These are phyloP conservation scores for Heterodera carotae DNA, from an alignment of 1,140 invertebrate genomes.

Conservation along the genomic window DNA sequence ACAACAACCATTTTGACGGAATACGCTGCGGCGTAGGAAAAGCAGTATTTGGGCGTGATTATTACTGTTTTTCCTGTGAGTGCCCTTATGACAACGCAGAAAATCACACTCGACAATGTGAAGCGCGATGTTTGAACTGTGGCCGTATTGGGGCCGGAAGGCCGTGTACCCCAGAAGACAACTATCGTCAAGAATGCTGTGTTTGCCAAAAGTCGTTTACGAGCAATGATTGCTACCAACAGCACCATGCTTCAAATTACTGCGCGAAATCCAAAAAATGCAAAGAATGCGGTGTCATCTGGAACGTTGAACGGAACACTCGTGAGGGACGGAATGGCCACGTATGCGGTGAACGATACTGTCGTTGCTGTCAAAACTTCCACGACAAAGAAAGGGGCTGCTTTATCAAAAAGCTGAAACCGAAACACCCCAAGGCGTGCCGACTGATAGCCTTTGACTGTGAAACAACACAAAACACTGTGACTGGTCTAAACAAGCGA, in stretches of 20 bases:
- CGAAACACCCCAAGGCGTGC: neutral
- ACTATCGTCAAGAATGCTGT: neutral
- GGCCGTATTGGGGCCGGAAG: neutral
- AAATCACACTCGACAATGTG: neutral
- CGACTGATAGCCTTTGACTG: conserved; percentile 3
- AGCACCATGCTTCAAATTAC: neutral
- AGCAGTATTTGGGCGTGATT: conserved; percentile 9
- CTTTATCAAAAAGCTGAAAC: neutral
- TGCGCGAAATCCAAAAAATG: neutral
- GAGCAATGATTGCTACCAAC: neutral
- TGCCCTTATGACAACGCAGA: neutral
- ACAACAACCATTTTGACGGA: neutral
- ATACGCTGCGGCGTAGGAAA: neutral
- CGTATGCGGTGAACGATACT: neutral
- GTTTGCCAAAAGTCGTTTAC: neutral
- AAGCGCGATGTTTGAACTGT: neutral
- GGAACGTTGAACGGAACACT: neutral
- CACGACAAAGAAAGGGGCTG: neutral
- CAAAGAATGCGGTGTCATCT: neutral
- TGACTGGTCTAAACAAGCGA: neutral
- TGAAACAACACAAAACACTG: neutral
- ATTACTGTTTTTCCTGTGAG: neutral
- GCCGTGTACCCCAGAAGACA: neutral
- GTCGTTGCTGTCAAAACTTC: neutral
- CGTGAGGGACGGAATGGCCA: neutral